Conservation (phyloP, 2,113 vertebrate genomes). For the Boulengeromyrus knoepffleri region DNA sequence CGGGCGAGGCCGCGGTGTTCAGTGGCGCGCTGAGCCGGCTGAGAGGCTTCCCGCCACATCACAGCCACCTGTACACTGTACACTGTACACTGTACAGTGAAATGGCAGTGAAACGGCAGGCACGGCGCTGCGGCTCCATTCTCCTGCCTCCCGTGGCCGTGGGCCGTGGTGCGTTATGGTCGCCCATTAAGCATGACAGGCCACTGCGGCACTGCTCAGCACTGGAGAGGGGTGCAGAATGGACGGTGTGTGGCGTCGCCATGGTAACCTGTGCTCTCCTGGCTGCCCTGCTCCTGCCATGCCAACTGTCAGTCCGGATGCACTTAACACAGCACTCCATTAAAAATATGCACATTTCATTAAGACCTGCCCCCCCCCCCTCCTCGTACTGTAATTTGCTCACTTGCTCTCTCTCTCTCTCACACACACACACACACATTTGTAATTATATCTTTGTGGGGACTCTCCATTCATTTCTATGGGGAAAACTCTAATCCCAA, state of each 20-base stretch:
- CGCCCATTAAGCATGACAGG: not conserved
- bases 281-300: not conserved
- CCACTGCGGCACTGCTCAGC: not conserved
- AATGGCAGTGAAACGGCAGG: too few relatives aligned
- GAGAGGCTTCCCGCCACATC: not conserved
- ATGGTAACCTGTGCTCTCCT: slow-evolving; percentile 28
- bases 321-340: not conserved
- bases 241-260: slow-evolving; percentile 1
- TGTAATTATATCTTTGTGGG: not conserved
- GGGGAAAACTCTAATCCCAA: not conserved
- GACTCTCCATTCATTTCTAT: not conserved
- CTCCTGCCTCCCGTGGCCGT: not conserved
- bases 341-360: not conserved
- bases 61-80: not conserved
- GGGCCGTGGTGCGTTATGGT: not conserved
- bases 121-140: too few relatives aligned
- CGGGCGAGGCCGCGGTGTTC: not conserved
- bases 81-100: too few relatives aligned
- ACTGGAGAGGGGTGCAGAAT: not conserved
- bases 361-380: too few relatives aligned
- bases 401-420: not conserved
- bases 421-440: not conserved
- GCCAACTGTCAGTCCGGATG: not conserved
- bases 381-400: not conserved
- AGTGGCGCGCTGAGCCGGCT: not conserved